Conservation (phyloP, 1,140 invertebrate species). For the Aethina tumida region DNA sequence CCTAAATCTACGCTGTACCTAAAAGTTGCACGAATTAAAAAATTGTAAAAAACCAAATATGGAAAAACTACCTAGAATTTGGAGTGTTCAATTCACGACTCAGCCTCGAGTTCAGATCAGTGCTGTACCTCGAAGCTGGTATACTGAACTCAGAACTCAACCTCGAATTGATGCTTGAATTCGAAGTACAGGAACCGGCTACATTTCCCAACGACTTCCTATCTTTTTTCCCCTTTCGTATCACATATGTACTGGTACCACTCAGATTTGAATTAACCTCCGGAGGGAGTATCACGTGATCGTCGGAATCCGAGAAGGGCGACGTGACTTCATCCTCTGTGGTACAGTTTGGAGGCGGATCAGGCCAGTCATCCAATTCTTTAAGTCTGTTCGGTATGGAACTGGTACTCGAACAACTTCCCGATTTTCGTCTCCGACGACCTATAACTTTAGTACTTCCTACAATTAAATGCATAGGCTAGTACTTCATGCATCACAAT, state of each 20-base stretch:
- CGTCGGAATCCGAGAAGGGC: constrained; percentile 54
- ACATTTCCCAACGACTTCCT: constrained; percentile 36
- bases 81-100: constrained; percentile 47
- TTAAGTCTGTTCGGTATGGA: constrained; percentile 47
- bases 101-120: constrained; percentile 44
- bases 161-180: constrained; percentile 46
- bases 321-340: constrained; percentile 55
- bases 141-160: constrained; percentile 48
- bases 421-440: constrained; percentile 47
- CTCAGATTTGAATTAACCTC: constrained; percentile 44
- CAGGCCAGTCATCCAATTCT: constrained; percentile 55
- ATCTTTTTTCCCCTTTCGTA: constrained; percentile 53
- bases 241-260: constrained; percentile 61
- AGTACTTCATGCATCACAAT: too few species aligned
- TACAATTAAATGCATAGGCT: constrained; percentile 3
- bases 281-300: constrained; percentile 39
- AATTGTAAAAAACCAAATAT: too few species aligned
- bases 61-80: too few species aligned
- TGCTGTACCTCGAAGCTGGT: constrained; percentile 44
- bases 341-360: constrained; percentile 51
- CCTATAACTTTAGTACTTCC: constrained; percentile 57
- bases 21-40: too few species aligned
- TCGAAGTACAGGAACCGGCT: constrained; percentile 36
- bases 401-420: constrained; percentile 47
- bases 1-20: constrained; percentile 50